Percentiles rank a stretch among this genome's conserved stretches.
Conservation (phyloP, 2,797 vertebrate species). For the Danio kyathit region DNA sequence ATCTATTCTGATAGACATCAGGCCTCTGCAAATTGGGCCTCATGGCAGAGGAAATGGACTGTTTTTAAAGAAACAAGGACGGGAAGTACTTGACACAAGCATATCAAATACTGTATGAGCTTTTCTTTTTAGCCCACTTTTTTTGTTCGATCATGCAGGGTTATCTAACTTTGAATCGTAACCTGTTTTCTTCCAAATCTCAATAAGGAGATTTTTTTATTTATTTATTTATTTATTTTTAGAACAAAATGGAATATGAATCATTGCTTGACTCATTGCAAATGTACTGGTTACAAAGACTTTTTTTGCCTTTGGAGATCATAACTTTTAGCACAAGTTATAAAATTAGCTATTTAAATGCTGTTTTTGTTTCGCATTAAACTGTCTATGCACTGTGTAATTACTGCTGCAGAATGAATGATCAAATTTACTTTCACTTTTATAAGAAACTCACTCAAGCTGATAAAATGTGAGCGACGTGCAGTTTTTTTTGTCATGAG, state of each 20-base stretch:
- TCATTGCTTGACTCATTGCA: neutral
- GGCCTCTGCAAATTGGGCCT: slow-evolving; percentile 44
- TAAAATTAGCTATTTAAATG: neutral
- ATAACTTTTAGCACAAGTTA: neutral
- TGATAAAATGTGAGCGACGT: neutral
- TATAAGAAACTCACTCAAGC: neutral
- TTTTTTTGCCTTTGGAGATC: neutral
- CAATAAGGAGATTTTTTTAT: neutral
- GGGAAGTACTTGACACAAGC: slow-evolving; percentile 15
- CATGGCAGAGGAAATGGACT: slow-evolving; percentile 41
- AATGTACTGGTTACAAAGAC: neutral
- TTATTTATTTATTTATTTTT: neutral
- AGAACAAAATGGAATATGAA: neutral
- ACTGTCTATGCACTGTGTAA: neutral
- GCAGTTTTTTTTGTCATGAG: too few species aligned
- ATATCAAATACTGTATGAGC: neutral
- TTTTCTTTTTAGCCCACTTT: slow-evolving; percentile 12
- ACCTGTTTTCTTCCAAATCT: neutral
- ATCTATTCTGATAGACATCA: slow-evolving; percentile 55
- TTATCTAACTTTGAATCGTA: slow-evolving; percentile 8
- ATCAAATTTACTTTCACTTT: neutral
- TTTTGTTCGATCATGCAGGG: neutral
- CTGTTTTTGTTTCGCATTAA: too few species aligned
- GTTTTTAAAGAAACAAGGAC: slow-evolving; percentile 47
- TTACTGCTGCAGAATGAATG: slow-evolving; percentile 5